Base-by-base conservation (phyloP, 1,140 invertebrate species). In the Bombus superbus region DNA sequence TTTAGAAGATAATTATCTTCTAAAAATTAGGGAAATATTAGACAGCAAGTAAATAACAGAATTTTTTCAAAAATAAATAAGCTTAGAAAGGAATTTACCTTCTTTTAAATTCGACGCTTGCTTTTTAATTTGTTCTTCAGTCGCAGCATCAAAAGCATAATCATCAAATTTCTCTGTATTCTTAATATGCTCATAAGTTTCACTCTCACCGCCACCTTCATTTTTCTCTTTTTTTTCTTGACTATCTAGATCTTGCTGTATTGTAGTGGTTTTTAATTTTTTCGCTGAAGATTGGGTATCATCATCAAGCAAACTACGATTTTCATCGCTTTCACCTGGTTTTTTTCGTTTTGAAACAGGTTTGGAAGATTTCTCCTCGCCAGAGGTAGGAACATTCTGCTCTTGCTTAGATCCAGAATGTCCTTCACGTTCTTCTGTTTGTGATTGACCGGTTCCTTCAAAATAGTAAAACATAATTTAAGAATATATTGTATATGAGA, bases 131-230 rank as follows among this genome's bases (percentile, higher is more conserved):
- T 99, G 98, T 91, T 99, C 98, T 93, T 98, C 96, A 0, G 97
- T 97, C 2, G 97, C 97, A 72, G 97, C 96, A 85, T 97, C 97
- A 80, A 97, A 94, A 0, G 96, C 96, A 89, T 96, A 91, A 78
- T 95, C 94, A 90, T 97, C 96, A 76, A 95, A 96, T 47, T 97
- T 96, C 83, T 97, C 97, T 0, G 97, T 96, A 88, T 98, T 97
- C 89, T 97, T 97, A 1, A 99, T 97, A 94, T 99, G 98, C 94
- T 99, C 97, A 94, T 97, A 99, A 68, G 97, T 95, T 73, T 98
- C 97, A 4, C 97, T 96, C 44, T 96, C 91, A 11, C 96, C 93
- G 3, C 95, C 92, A 15, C 96, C 92, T 13, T 96, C 91, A 9
- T 94, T 92, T n/a, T 95, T 95, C 4, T 94, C 94, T 25, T 96